Base-by-base conservation (phyloP, 2,113 vertebrate genomes). In the Chaetura pelagica region DNA sequence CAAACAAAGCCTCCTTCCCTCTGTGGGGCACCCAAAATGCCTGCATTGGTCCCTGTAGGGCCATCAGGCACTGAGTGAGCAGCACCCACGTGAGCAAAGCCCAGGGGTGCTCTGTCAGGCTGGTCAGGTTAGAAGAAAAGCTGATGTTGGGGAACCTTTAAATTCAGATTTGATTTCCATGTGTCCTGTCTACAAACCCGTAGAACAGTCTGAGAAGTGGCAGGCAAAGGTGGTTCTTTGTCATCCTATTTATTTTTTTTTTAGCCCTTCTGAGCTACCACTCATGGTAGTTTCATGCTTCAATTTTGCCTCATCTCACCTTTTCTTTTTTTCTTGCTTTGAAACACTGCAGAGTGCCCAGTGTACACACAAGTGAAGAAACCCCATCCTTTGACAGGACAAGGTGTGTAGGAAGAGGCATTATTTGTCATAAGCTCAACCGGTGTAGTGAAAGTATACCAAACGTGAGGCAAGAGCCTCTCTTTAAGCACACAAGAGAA, bases 71-170 rank as follows among this genome's bases (percentile, higher is more conserved):
- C 26, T 34, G 23, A 49, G 42, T 23, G 52, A 78, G 30, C 29
- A 74, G 40, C 0, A 0, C 5, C 17, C 3, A 2, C 0, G 0
- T 27, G 42, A 79, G 10, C 62, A 90, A 82, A 55, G 6, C 16
- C 30, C 15, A 14, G 9, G 2, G 35, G 16, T 42, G 9, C 23
- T 35, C 57, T 12, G 11, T 44, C 38, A 59, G 23, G 27, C 51
- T 40, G 20, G 4, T 24, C 40, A 74, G 15, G 11, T 32, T 30
- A 58, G 24, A 57, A 69, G 17, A 55, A 73, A 90, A 20, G 32
- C 3, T 57, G 44, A 48, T 44, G 4, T 57, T 80, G 27, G 35
- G 38, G 20, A 76, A 80, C 3, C 4, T 51, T 55, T 67, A 26
- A 12, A 34, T 59, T 87, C 44, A 21, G 22, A 54, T 63, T 23